phyloP scores from a whole-genome alignment of 2,888 invertebrate species.

The Coenonympha glycerion region DNA sequence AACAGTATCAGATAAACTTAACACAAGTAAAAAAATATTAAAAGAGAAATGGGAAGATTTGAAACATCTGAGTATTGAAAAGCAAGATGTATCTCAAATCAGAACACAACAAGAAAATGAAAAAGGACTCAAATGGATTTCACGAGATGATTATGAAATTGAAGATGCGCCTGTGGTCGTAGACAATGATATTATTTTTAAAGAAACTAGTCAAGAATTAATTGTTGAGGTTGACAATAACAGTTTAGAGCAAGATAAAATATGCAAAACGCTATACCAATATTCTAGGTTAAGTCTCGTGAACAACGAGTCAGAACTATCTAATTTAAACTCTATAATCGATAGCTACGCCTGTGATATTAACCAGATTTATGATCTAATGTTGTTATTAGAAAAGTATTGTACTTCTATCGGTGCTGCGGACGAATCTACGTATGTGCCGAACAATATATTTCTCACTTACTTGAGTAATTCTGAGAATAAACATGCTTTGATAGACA shows the following conservation, averaged over 20 bases:
- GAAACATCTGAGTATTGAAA: slow-evolving; percentile 58
- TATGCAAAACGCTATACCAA: slow-evolving; percentile 62
- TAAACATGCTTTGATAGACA: slow-evolving; percentile 45
- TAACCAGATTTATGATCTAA: slow-evolving; percentile 55
- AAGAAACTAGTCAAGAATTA: slow-evolving; percentile 68
- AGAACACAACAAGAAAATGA: slow-evolving; percentile 32
- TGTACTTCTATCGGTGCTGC: slow-evolving; percentile 55
- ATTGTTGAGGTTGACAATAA: slow-evolving; percentile 58
- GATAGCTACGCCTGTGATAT: slow-evolving; percentile 68
- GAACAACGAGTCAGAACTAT: slow-evolving; percentile 52
- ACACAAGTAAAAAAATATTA: slow-evolving; percentile 68
- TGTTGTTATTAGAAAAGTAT: slow-evolving; percentile 61
- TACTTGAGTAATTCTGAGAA: slow-evolving; percentile 51
- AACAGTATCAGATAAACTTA: slow-evolving; percentile 71
- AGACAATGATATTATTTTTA: slow-evolving; percentile 58
- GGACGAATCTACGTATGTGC: slow-evolving; percentile 59
- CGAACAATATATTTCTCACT: slow-evolving; percentile 60
- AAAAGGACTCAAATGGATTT: slow-evolving; percentile 38
- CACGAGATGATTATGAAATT: slow-evolving; percentile 36
- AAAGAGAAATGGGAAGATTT: slow-evolving; percentile 75
- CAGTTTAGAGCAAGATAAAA: slow-evolving; percentile 46
- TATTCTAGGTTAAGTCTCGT: slow-evolving; percentile 66
- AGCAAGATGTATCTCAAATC: slow-evolving; percentile 32
- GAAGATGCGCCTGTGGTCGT: slow-evolving; percentile 36
- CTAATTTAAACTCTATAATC: slow-evolving; percentile 63